phyloP scores from a whole-genome alignment of 2,797 vertebrate genomes.

The Discoglossus pictus region DNA sequence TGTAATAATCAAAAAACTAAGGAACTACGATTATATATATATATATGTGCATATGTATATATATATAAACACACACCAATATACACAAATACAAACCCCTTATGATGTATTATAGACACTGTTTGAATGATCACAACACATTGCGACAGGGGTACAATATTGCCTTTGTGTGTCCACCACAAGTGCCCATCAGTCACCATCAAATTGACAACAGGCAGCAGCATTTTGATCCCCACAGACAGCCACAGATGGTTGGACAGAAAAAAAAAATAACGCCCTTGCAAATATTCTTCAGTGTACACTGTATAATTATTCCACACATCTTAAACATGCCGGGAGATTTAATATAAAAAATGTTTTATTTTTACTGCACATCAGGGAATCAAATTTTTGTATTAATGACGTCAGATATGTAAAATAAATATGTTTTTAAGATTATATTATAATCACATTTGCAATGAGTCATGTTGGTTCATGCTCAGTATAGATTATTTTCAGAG shows the following conservation, averaged over 20 bases:
- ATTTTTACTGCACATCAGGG: not conserved
- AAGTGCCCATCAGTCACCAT: conserved; percentile 90
- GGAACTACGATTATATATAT: no score
- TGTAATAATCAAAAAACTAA: no score
- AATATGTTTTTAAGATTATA: no score
- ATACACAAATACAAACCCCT: not conserved
- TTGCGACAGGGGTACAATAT: conserved; percentile 76
- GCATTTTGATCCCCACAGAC: conserved; percentile 69
- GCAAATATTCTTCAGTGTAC: not conserved
- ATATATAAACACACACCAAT: not conserved
- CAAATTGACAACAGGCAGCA: conserved; percentile 90
- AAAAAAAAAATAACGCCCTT: not conserved
- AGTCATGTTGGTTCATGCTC: no score
- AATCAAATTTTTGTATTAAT: no score
- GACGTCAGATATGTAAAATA: no score
- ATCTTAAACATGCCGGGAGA: not conserved
- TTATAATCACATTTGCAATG: no score
- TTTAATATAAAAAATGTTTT: not conserved
- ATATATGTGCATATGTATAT: not conserved
- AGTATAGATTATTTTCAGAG: no score
- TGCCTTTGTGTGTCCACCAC: conserved; percentile 90
- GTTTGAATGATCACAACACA: conserved; percentile 89
- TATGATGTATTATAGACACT: not conserved
- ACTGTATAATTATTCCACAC: not conserved
- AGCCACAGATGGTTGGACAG: conserved; percentile 53